Conservation (phyloP, 2,113 vertebrate species). For the Brachyhypopomus gauderio region DNA sequence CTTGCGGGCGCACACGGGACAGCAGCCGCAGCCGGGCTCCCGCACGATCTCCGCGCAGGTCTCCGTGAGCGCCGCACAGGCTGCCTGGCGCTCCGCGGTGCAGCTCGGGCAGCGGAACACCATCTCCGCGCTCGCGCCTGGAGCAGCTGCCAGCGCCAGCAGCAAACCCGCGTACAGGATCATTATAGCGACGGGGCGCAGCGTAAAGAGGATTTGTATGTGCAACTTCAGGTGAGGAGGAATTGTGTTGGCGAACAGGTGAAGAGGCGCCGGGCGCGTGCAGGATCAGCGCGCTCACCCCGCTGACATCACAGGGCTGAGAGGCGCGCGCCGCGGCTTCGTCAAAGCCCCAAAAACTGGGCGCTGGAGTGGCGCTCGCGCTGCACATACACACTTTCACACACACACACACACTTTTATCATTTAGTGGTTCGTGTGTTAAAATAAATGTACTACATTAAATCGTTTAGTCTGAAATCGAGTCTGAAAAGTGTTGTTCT, state of each 20-base stretch:
- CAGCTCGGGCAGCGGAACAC: constrained; percentile 92
- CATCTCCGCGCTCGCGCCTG: constrained; percentile 74
- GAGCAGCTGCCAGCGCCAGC: constrained; percentile 61
- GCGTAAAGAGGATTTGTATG: neutral
- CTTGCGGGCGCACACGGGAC: constrained; percentile 83
- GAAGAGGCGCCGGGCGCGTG: constrained; percentile 54
- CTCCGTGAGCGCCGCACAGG: constrained; percentile 72
- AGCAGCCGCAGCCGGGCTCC: constrained; percentile 89
- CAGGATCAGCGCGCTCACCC: constrained; percentile 69
- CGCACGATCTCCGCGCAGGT: constrained; percentile 85
- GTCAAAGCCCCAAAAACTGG: no score
- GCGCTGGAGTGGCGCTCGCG: no score
- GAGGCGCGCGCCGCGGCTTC: no score
- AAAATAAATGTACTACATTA: no score
- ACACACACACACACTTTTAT: no score
- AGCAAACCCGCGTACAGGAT: constrained; percentile 50
- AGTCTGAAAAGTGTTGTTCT: no score
- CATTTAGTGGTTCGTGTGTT: no score
- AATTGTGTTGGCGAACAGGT: neutral
- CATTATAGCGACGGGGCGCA: neutral
- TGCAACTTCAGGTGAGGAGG: no score
- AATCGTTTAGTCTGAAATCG: no score
- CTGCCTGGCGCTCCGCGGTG: constrained; percentile 80
- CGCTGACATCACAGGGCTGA: constrained; percentile 50
- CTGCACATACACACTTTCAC: no score